phyloP scores from a whole-genome alignment of 1,140 invertebrate species.

The Sarcophaga bullata region DNA sequence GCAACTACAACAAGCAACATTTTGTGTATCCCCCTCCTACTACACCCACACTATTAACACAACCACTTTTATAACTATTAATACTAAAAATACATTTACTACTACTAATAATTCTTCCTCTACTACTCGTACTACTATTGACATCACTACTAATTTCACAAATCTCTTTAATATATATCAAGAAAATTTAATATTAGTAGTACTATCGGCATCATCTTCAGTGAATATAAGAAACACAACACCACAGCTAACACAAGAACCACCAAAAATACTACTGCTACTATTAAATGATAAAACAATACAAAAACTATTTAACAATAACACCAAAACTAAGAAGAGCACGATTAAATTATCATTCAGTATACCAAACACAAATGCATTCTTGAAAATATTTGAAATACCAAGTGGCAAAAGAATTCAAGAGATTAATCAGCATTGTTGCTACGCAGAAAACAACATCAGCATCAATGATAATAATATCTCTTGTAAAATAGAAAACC shows the following conservation, averaged over 20 bases:
- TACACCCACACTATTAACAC: slow-evolving; percentile 15
- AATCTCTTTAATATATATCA: slow-evolving; percentile 5
- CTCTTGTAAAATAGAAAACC: not conserved
- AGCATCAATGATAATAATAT: not conserved
- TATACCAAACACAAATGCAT: slow-evolving; percentile 4
- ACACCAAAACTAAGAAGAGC: slow-evolving; percentile 4
- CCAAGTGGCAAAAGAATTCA: not conserved
- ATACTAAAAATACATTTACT: not conserved
- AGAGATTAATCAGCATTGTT: not conserved
- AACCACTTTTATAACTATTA: not conserved
- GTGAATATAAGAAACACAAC: not conserved
- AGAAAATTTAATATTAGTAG: slow-evolving; percentile 24
- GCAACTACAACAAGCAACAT: slow-evolving; percentile 41
- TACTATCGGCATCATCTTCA: too few species aligned
- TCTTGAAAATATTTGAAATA: slow-evolving; percentile 4
- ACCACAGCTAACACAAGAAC: not conserved
- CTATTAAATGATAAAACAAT: not conserved
- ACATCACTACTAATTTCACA: not conserved
- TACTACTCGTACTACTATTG: not conserved
- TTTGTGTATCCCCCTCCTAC: slow-evolving; percentile 50
- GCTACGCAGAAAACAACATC: not conserved
- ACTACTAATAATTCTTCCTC: not conserved
- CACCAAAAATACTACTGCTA: not conserved
- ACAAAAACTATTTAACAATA: slow-evolving; percentile 1
- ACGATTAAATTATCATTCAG: not conserved